A percentile compares a stretch with the other conserved stretches of the same genome.
Evolutionary conservation across 2,113 vertebrate genomes (phyloP).

Genomic region (Phaetusa simplex): DNA sequence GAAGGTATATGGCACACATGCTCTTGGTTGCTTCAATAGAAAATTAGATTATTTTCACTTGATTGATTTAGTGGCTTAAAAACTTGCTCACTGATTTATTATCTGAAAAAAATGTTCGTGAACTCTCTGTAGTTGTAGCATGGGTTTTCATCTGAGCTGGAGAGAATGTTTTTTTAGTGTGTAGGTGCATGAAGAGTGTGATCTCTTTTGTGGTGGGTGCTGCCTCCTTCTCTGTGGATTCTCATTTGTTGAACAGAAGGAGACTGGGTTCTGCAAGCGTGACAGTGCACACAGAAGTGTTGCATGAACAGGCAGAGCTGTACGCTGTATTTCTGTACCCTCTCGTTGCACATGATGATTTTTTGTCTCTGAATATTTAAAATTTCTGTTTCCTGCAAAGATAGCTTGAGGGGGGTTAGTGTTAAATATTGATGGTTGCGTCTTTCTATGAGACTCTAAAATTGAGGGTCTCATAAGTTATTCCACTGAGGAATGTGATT

Average conservation of each 20-base stretch:
- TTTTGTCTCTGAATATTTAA: background rate
- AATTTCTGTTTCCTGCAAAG: background rate
- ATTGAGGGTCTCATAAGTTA: background rate
- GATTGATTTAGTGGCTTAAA: background rate
- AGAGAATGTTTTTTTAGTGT: background rate
- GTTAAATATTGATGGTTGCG: background rate
- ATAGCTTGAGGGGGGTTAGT: background rate
- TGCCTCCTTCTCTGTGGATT: background rate
- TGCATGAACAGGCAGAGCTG: background rate
- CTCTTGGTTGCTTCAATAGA: background rate
- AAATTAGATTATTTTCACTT: background rate
- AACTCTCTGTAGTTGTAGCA: background rate
- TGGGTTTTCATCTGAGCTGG: background rate
- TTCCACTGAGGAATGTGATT: background rate
- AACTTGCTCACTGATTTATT: background rate
- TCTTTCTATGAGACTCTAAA: background rate
- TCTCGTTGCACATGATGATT: background rate
- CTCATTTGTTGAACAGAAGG: background rate
- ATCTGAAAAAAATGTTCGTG: background rate
- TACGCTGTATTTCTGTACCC: background rate
- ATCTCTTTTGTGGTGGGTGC: background rate
- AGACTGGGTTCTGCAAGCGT: background rate
- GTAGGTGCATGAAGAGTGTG: background rate
- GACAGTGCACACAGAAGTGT: background rate
- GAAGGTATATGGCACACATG: accelerated